phyloP scores from a whole-genome alignment of 2,113 vertebrate species.

The Pipa parva region DNA sequence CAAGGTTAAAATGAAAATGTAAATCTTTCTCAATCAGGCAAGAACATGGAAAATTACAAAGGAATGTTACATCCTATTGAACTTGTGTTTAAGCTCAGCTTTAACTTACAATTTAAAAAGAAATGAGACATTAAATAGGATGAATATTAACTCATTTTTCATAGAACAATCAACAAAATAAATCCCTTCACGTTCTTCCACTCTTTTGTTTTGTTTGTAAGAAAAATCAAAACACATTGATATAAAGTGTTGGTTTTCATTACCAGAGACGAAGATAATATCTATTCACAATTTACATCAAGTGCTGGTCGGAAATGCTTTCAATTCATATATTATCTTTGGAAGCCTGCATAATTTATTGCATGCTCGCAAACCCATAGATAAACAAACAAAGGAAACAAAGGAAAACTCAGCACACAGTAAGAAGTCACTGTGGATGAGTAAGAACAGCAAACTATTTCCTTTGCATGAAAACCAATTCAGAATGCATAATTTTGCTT shows the following conservation, averaged over 20 bases:
- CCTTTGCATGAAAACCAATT: not conserved
- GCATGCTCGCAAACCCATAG: not conserved
- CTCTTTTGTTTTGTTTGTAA: constrained; percentile 1
- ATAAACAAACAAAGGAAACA: constrained; percentile 2
- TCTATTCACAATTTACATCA: not conserved
- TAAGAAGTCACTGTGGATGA: not conserved
- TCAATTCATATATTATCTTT: not conserved
- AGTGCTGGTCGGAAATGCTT: not conserved
- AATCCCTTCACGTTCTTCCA: not conserved
- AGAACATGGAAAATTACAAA: too few species aligned
- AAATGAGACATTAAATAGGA: too few species aligned
- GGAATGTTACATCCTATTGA: too few species aligned
- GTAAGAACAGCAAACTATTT: not conserved
- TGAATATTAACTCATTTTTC: too few species aligned
- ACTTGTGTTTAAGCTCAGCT: too few species aligned
- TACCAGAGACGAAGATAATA: not conserved
- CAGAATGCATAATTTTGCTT: too few species aligned
- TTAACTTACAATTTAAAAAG: too few species aligned
- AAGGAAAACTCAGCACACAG: not conserved
- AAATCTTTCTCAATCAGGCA: too few species aligned
- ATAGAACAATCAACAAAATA: too few species aligned
- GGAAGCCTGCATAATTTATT: not conserved
- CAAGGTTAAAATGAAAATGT: too few species aligned
- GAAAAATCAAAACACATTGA: rapidly evolving
- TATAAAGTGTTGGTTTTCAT: not conserved